Percentiles rank a stretch among this genome's conserved stretches.
phyloP scores from a whole-genome alignment of 2,113 vertebrate species.

The Bungarus multicinctus region DNA sequence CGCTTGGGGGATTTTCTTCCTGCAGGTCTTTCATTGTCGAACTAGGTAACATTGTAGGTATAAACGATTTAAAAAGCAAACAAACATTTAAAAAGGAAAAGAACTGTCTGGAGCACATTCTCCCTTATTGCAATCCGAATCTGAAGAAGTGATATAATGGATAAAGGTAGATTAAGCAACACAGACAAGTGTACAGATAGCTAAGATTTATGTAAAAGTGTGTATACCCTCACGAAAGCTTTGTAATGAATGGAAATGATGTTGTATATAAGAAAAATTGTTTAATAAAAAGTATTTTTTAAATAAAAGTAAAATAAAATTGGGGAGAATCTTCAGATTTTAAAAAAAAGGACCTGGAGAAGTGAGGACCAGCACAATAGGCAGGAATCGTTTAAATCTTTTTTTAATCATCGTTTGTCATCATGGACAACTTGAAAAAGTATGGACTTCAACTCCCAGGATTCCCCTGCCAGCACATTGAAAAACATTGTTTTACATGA shows the following conservation, averaged over 20 bases:
- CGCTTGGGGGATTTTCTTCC: not conserved
- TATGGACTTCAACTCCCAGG: not conserved
- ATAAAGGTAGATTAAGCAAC: too few relatives aligned
- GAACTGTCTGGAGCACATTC: too few relatives aligned
- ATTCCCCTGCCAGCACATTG: not conserved
- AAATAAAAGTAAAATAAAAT: too few relatives aligned
- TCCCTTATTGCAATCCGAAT: not conserved
- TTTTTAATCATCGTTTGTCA: not conserved
- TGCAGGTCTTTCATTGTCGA: not conserved
- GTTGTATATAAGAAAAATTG: too few relatives aligned
- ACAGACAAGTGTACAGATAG: too few relatives aligned
- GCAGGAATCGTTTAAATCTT: not conserved
- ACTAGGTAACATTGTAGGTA: not conserved
- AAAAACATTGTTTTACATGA: not conserved
- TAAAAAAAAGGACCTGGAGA: not conserved
- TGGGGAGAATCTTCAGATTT: too few relatives aligned
- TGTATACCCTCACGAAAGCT: too few relatives aligned
- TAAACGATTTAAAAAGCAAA: not conserved
- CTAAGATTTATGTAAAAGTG: too few relatives aligned
- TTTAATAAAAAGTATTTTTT: too few relatives aligned
- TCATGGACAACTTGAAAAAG: not conserved
- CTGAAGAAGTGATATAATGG: not conserved
- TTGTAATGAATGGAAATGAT: too few relatives aligned
- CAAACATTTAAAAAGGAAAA: not conserved
- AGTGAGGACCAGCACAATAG: not conserved